Base-by-base conservation (phyloP, 2,888 invertebrate genomes). In the Andrena camellia region DNA sequence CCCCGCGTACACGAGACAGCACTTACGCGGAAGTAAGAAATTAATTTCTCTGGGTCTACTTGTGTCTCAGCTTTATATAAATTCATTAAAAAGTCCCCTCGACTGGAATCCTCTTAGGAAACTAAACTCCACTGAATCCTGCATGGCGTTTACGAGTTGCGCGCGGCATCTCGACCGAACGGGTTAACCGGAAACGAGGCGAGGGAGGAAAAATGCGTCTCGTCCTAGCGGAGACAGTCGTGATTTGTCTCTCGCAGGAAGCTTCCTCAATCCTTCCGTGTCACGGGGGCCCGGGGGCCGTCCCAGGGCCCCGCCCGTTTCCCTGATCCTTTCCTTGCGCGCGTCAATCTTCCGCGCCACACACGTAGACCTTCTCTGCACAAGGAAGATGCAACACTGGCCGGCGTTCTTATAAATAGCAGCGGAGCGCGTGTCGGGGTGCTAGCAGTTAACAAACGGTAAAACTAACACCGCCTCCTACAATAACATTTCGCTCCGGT, bases 401-500 rank as follows among this genome's bases (percentile, higher is more conserved):
- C 86, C 74, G 78, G 62, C 64, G 80, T 42, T 81, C 88, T 92
- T 93, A 93, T 93, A 93, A 93, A 93, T 93, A 93, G 92, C 91
- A 85, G 31, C 31, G 74, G 62, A 62, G 68, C 70, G 81, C 81
- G 81, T 70, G 83, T 83, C 79, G 88, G 89, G 89, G 87, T 87
- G 86, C 83, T 89, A 88, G 88, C 91, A 90, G 92, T 92, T 92
- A 93, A 92, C 93, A 93, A 93, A 93, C 93, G 91, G 89, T 93
- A 91, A 92, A 93, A 92, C 93, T 91, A 92, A 92, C 93, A 92
- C 90, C 85, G 89, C 90, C 91, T 92, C 90, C 92, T 93, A 92
- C 92, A 92, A 93, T 93, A 93, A 93, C 93, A 93, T 93, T 93
- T 92, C 90, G 93, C 93, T 90, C 90, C 93, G 93, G 93, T 94